Evolutionary conservation across 1,140 invertebrate species (phyloP).

Genomic region (Thaumatotibia leucotreta): DNA sequence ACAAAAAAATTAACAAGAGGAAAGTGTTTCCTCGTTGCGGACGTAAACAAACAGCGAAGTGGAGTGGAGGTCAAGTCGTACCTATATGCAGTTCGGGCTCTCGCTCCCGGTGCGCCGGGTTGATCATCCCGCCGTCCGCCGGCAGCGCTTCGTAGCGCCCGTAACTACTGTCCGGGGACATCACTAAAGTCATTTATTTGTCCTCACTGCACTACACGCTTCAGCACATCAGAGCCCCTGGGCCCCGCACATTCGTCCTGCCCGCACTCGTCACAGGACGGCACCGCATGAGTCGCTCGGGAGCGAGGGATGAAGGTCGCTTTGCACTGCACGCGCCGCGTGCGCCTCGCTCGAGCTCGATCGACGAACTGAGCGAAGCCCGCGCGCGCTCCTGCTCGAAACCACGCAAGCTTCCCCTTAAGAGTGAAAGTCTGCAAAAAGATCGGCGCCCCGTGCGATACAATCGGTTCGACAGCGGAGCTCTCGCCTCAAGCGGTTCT

Average conservation of each 20-base stretch:
- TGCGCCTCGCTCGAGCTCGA: conserved; percentile 70
- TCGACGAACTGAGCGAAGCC: conserved; percentile 66
- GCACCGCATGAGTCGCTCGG: conserved; percentile 57
- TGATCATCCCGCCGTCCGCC: conserved; percentile 52
- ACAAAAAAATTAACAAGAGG: background rate
- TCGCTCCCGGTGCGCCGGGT: conserved; percentile 63
- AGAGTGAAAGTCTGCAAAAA: conserved; percentile 78
- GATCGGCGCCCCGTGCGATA: conserved; percentile 67
- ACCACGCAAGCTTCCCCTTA: conserved; percentile 59
- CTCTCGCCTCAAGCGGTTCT: conserved; percentile 48
- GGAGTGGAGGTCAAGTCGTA: conserved; percentile 29
- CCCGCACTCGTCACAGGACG: conserved; percentile 55
- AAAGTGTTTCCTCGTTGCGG: background rate
- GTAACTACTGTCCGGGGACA: conserved; percentile 76
- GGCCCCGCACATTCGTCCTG: conserved; percentile 45
- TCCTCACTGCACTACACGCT: conserved; percentile 65
- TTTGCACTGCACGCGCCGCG: conserved; percentile 62
- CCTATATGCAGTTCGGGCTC: conserved; percentile 75
- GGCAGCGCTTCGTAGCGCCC: conserved; percentile 66
- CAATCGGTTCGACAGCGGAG: conserved; percentile 57
- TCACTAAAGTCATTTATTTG: conserved; percentile 66
- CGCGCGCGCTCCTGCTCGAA: conserved; percentile 62
- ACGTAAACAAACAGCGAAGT: background rate
- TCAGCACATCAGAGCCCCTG: conserved; percentile 50
- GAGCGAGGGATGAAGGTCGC: conserved; percentile 68